Percentiles rank a stretch among this genome's conserved stretches.
These are phyloP conservation scores for Atractosteus spatula DNA, from an alignment of 2,113 vertebrate genomes.

Conservation along the genomic window DNA sequence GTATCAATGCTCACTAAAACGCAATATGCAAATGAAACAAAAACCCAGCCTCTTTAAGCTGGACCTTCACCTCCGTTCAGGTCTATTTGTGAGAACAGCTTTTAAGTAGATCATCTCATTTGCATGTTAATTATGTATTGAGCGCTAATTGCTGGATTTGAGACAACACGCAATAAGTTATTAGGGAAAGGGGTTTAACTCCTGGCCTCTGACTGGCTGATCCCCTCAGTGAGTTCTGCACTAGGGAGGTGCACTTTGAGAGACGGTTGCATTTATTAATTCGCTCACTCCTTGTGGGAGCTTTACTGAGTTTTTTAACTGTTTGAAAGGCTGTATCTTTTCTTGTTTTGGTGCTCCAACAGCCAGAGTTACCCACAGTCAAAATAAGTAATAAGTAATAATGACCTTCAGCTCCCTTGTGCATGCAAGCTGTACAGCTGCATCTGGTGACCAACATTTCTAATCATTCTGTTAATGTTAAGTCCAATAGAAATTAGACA, in stretches of 20 bases:
- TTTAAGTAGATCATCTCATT: constrained; percentile 74
- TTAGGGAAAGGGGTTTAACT: constrained; percentile 30
- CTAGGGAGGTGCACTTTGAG: constrained; percentile 28
- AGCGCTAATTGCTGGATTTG: constrained; percentile 72
- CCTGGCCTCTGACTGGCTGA: constrained; percentile 20
- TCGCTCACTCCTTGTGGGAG: constrained; percentile 4
- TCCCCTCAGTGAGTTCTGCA: constrained; percentile 27
- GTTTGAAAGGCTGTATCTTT: no score
- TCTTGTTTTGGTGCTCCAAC: no score
- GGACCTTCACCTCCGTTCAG: constrained; percentile 39
- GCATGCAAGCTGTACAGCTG: no score
- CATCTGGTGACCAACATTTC: no score
- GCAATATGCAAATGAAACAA: constrained; percentile 49
- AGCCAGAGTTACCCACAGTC: no score
- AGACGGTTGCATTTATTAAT: no score
- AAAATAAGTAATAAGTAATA: no score
- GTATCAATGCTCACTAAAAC: constrained; percentile 40
- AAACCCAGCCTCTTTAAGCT: constrained; percentile 24
- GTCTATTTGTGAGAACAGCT: constrained; percentile 54
- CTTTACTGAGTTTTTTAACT: no score
- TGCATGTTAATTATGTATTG: constrained; percentile 76
- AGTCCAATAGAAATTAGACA: no score
- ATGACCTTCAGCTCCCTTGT: no score
- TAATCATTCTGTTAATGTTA: no score
- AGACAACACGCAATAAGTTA: constrained; percentile 40